phyloP scores from a whole-genome alignment of 2,888 invertebrate species.

The Tipula unca region DNA sequence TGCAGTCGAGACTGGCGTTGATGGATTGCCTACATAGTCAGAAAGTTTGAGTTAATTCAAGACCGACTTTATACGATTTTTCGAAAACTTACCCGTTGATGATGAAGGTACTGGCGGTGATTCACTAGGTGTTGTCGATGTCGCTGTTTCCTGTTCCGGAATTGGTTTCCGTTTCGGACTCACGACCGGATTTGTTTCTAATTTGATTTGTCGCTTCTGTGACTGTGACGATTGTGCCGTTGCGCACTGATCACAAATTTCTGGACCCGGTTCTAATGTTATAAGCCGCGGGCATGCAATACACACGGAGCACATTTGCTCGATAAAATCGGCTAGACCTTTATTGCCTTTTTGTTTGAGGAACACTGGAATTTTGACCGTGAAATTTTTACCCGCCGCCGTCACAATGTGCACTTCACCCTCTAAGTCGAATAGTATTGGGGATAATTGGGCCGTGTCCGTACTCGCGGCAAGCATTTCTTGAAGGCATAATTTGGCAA shows the following conservation, averaged over 20 bases:
- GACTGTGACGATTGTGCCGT: conserved; percentile 29
- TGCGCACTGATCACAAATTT: conserved; percentile 41
- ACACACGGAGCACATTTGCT: conserved; percentile 40
- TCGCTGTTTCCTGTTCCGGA: conserved; percentile 25
- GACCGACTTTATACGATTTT: too few relatives aligned
- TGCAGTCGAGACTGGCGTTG: conserved; percentile 36
- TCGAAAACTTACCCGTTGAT: conserved; percentile 33
- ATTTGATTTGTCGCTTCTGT: conserved; percentile 30
- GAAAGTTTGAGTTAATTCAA: too few relatives aligned
- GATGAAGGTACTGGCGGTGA: conserved; percentile 41
- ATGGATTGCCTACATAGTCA: conserved; percentile 25
- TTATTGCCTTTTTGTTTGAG: conserved; percentile 39
- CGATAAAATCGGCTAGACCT: conserved; percentile 38
- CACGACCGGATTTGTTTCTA: conserved; percentile 33
- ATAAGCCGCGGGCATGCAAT: conserved; percentile 41
- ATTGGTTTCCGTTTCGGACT: conserved; percentile 33
- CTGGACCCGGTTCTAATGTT: conserved; percentile 39
- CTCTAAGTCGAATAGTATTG: conserved; percentile 37
- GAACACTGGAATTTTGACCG: conserved; percentile 41
- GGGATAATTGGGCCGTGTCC: conserved; percentile 39
- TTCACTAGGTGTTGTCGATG: conserved; percentile 31
- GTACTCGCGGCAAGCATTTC: conserved; percentile 41
- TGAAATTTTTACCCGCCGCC: conserved; percentile 42
- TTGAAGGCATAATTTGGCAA: conserved; percentile 40
- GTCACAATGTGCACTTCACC: conserved; percentile 43